phyloP scores from a whole-genome alignment of 37 sponge, comb jelly and placozoan genomes.

The Oscarella lobularis region DNA sequence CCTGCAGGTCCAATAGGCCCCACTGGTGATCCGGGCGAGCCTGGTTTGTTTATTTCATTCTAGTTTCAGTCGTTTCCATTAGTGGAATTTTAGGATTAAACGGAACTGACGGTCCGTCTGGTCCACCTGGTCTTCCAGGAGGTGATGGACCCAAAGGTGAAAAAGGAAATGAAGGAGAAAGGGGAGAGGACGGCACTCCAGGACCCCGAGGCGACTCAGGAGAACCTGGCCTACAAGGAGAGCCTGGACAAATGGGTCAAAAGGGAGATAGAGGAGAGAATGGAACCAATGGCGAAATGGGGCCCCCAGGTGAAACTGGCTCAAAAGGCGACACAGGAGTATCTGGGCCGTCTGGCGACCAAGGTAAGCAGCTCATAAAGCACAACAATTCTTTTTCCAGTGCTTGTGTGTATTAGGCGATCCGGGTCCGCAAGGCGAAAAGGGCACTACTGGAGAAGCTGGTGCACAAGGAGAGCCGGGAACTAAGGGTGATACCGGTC shows the following conservation, averaged over 20 bases:
- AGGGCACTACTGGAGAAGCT: slow-evolving; percentile 3
- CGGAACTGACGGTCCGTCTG: slow-evolving; percentile 11
- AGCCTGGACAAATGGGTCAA: slow-evolving; percentile 7
- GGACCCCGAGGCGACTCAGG: slow-evolving; percentile 9
- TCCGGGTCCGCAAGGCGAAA: slow-evolving; percentile 14
- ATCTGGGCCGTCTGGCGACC: background rate
- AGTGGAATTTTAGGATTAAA: slow-evolving; percentile 10
- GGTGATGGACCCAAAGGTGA: slow-evolving; percentile 11
- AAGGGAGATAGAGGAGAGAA: slow-evolving; percentile 11
- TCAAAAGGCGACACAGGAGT: slow-evolving; percentile 12
- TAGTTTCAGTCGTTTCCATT: background rate
- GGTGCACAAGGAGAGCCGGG: slow-evolving; percentile 5
- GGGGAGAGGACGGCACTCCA: slow-evolving; percentile 3
- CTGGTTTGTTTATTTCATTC: background rate
- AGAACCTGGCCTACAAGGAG: slow-evolving; percentile 9
- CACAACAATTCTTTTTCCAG: background rate
- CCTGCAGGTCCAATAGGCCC: background rate
- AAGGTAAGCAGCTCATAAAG: slow-evolving; percentile 5
- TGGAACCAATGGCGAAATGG: slow-evolving; percentile 16
- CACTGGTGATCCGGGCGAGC: background rate
- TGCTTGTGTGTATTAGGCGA: slow-evolving; percentile 7
- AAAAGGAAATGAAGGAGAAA: slow-evolving; percentile 9
- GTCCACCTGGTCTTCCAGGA: slow-evolving; percentile 9
- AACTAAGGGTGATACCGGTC: background rate
- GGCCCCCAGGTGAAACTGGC: slow-evolving; percentile 12